Evolutionary conservation across 2,113 vertebrate species (phyloP).

Genomic region (Castor canadensis): DNA sequence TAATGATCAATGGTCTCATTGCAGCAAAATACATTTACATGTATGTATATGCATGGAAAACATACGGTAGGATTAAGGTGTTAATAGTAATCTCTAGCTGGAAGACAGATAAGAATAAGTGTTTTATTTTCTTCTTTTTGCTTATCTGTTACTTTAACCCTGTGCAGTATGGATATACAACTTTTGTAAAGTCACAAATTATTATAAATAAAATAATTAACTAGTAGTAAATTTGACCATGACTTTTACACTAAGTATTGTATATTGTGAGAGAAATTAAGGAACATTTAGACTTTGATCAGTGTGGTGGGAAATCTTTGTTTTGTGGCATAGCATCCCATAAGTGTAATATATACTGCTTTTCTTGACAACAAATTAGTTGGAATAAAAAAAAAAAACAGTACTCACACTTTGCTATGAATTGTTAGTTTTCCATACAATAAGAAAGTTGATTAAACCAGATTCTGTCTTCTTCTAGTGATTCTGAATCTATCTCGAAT

Average conservation of each 20-base stretch:
- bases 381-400: not conserved
- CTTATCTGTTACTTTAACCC: not conserved
- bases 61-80: not conserved
- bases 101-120: not conserved
- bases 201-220: slow-evolving; percentile 20
- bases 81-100: not conserved
- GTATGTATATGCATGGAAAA: not conserved
- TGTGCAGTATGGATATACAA: not conserved
- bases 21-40: not conserved
- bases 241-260: not conserved
- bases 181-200: not conserved
- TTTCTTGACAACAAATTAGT: not conserved
- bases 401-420: not conserved
- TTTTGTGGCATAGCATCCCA: not conserved
- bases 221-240: not conserved
- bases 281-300: not conserved
- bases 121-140: not conserved
- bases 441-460: slow-evolving; percentile 40
- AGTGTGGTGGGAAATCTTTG: not conserved
- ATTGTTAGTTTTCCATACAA: not conserved
- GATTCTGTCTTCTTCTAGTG: not conserved
- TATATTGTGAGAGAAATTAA: not conserved
- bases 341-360: slow-evolving; percentile 53
- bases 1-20: not conserved
- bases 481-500: slow-evolving; percentile 68